Evolutionary conservation across 1,140 invertebrate genomes (phyloP).

Genomic region (Zaprionus tsacasi): DNA sequence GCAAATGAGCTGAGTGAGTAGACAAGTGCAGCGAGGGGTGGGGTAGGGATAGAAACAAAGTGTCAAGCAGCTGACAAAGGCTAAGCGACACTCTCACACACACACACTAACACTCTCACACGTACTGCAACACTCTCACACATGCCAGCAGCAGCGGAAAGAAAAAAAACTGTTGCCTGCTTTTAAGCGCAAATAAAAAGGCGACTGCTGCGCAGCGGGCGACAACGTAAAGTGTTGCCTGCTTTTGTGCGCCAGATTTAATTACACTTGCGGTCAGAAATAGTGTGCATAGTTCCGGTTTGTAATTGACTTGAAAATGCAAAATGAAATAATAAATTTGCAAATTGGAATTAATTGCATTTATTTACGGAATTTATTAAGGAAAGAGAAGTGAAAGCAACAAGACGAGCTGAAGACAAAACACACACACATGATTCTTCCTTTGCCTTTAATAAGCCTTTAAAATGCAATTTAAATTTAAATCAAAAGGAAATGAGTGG

Average conservation of each 20-base stretch:
- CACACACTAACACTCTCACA: neutral
- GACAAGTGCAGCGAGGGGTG: neutral
- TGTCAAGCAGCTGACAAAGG: conserved; percentile 11
- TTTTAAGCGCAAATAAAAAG: neutral
- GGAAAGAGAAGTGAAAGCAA: neutral
- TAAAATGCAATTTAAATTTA: neutral
- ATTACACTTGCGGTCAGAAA: neutral
- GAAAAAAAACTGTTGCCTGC: neutral
- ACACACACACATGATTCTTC: too few relatives aligned
- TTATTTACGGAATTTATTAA: neutral
- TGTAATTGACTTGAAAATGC: neutral
- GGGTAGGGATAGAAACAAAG: too few relatives aligned
- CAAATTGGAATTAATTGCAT: neutral
- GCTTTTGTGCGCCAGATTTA: conserved; percentile 1
- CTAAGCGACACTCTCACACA: conserved; percentile 7
- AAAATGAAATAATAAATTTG: neutral
- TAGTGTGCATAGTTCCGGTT: neutral
- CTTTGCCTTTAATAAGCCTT: neutral
- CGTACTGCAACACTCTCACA: too few relatives aligned
- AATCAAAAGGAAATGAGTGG: neutral
- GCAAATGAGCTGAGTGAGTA: neutral
- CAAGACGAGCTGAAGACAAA: neutral
- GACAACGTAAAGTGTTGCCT: neutral
- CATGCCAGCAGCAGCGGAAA: neutral
- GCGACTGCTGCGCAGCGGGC: too few relatives aligned